Evolutionary conservation across 1,140 invertebrate genomes (phyloP).

Genomic region (Camponotus pennsylvanicus): DNA sequence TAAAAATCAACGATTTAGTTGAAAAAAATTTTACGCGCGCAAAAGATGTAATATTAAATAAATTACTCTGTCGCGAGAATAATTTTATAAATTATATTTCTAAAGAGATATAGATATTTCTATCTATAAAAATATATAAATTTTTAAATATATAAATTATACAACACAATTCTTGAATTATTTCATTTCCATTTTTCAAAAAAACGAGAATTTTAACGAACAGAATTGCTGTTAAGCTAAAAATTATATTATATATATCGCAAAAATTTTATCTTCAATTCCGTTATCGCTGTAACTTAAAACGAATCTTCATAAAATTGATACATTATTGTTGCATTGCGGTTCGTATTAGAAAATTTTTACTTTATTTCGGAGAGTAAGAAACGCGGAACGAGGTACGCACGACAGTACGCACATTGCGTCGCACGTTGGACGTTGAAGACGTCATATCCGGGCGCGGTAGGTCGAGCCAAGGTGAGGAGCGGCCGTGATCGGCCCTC

Average conservation of each 20-base stretch:
- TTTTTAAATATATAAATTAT: neutral
- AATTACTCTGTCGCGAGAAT: no score
- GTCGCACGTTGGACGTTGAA: conserved; percentile 40
- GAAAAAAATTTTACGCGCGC: no score
- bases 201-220: neutral
- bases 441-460: conserved; percentile 79
- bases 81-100: no score
- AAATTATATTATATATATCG: neutral
- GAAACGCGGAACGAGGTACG: conserved; percentile 60
- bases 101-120: neutral
- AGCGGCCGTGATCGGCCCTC: conserved; percentile 77
- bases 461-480: conserved; percentile 79
- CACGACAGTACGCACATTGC: conserved; percentile 14
- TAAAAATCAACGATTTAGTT: no score
- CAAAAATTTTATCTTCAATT: neutral
- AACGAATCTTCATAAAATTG: neutral
- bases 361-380: conserved; percentile 35
- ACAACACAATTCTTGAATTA: neutral
- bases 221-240: neutral
- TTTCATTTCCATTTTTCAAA: neutral
- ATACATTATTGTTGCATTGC: neutral
- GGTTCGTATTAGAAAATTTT: neutral
- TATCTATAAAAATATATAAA: neutral
- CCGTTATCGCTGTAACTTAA: neutral
- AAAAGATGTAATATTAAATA: no score